phyloP scores from a whole-genome alignment of 2,888 invertebrate genomes.

The Agapetus fuscipes region DNA sequence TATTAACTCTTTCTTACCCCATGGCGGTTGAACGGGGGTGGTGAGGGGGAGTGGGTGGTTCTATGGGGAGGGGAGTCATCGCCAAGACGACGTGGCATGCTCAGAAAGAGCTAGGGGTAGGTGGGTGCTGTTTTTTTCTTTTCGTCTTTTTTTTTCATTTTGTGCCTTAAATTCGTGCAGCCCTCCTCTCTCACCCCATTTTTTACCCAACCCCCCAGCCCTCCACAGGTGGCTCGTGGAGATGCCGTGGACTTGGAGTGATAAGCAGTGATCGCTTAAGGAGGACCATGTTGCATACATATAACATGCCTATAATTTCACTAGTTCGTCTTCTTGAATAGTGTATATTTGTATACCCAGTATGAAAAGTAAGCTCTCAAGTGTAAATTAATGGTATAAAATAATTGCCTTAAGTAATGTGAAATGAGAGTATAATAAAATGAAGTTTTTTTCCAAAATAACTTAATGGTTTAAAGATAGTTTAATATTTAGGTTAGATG shows the following conservation, averaged over 20 bases:
- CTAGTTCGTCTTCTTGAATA: too few relatives aligned
- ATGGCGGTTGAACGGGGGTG: constrained; percentile 25
- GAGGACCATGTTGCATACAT: too few relatives aligned
- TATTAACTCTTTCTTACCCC: constrained; percentile 55
- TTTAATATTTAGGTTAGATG: too few relatives aligned
- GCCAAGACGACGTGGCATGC: constrained; percentile 22
- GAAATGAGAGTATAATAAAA: too few relatives aligned
- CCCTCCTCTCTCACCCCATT: constrained; percentile 9
- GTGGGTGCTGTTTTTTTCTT: constrained; percentile 14
- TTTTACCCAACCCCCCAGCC: constrained; percentile 2
- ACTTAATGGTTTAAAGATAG: too few relatives aligned
- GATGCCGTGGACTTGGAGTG: not conserved
- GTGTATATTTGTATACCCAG: too few relatives aligned
- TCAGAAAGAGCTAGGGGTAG: constrained; percentile 10
- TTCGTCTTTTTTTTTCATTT: constrained; percentile 20
- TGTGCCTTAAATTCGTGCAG: constrained; percentile 18
- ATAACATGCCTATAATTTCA: too few relatives aligned
- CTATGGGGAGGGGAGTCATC: constrained; percentile 17
- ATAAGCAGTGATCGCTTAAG: too few relatives aligned
- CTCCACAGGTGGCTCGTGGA: constrained; percentile 21
- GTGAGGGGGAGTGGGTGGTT: constrained; percentile 9
- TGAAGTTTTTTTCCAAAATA: too few relatives aligned
- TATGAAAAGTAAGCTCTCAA: too few relatives aligned
- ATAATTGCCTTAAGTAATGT: too few relatives aligned
- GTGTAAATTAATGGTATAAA: too few relatives aligned